A percentile compares a stretch with the other conserved stretches of the same genome.
Conservation (phyloP, 2,888 invertebrate species). For the Pachliopta kotzebuea region DNA sequence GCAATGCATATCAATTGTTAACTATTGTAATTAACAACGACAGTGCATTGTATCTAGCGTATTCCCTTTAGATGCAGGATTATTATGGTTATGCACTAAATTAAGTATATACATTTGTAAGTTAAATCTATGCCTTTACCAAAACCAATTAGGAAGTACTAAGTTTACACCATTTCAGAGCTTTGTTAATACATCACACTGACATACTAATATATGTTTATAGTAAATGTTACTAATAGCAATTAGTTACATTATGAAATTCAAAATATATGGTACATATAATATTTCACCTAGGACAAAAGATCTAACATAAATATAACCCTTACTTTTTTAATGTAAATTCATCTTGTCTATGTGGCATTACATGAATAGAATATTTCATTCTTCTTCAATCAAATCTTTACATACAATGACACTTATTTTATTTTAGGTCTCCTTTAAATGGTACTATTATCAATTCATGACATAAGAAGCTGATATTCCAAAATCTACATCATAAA, state of each 20-base stretch:
- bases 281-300: not conserved
- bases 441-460: no score
- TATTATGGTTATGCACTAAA: conserved; percentile 8
- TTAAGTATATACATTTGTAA: conserved; percentile 3
- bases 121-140: conserved; percentile 11
- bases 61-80: conserved; percentile 4
- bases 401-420: no score
- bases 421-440: no score
- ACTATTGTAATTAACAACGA: conserved; percentile 37
- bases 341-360: no score
- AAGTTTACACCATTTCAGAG: not conserved
- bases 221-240: not conserved
- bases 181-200: conserved; percentile 4
- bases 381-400: no score
- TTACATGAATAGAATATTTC: no score
- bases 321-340: no score
- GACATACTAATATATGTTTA: not conserved
- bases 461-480: no score
- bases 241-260: not conserved
- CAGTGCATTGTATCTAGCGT: conserved; percentile 23
- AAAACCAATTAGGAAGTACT: conserved; percentile 5
- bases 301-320: no score
- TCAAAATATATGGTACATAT: not conserved
- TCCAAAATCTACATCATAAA: no score
- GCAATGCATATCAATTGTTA: conserved; percentile 31